Evolutionary conservation across 2,888 invertebrate species (phyloP).

Genomic region (Piscicola geometra): DNA sequence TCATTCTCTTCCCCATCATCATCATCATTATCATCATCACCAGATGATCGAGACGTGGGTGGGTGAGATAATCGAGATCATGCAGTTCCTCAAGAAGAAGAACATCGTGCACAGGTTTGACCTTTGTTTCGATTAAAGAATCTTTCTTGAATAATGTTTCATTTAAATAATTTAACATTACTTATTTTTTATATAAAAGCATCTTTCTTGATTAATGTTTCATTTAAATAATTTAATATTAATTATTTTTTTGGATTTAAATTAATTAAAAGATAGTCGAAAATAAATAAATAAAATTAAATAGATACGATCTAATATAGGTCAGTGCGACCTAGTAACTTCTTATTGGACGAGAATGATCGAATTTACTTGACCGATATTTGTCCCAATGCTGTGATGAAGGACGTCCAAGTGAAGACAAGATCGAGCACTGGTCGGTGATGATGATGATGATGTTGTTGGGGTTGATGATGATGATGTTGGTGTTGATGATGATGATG

Average conservation of each 20-base stretch:
- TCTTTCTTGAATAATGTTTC: no score
- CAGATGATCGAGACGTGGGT: constrained; percentile 21
- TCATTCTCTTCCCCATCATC: no score
- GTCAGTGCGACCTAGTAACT: constrained; percentile 20
- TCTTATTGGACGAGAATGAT: constrained; percentile 13
- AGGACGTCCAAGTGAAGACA: constrained; percentile 22
- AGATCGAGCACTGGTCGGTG: constrained; percentile 21
- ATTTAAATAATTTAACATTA: no score
- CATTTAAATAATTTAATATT: no score
- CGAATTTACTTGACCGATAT: constrained; percentile 8
- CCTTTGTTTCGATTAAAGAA: no score
- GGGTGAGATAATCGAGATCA: constrained; percentile 23
- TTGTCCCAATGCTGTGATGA: constrained; percentile 18
- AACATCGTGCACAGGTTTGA: constrained; percentile 26
- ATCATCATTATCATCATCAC: no score
- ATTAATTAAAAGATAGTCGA: no score
- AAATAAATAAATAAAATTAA: no score
- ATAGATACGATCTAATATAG: not conserved
- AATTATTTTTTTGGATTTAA: no score
- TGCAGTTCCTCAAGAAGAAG: constrained; percentile 9
- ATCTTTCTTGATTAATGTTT: no score
- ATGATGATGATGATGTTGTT: not conserved
- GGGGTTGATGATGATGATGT: no score
- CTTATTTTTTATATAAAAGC: no score
- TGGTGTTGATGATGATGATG: not conserved